Evolutionary conservation across 2,797 vertebrate genomes (phyloP).

Genomic region (Taenioides sp.): DNA sequence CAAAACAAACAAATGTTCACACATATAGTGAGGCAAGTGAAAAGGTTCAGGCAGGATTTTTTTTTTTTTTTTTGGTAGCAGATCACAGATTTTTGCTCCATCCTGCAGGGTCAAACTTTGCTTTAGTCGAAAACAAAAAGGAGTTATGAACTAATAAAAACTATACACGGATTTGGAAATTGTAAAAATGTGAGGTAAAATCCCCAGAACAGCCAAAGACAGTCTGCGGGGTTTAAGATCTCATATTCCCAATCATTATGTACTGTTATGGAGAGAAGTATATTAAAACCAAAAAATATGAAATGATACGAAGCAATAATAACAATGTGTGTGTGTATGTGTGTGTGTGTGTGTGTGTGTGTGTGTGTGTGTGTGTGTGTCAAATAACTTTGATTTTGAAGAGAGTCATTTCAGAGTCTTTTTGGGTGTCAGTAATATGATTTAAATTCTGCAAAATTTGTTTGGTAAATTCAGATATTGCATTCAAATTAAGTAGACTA

Average conservation of each 20-base stretch:
- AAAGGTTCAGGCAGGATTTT: background rate
- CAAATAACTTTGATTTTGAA: background rate
- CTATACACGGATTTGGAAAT: too few species aligned
- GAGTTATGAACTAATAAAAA: background rate
- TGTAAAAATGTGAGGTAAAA: background rate
- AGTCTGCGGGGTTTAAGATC: background rate
- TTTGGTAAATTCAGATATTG: too few species aligned
- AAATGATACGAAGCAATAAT: background rate
- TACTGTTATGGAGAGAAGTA: background rate
- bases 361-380: background rate
- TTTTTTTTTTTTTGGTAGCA: background rate
- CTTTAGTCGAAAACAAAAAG: background rate
- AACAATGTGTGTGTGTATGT: too few species aligned
- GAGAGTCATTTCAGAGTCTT: background rate
- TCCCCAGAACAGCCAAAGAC: background rate
- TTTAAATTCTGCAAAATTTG: background rate
- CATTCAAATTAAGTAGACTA: too few species aligned
- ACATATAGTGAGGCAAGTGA: conserved; percentile 12
- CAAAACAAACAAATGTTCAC: conserved; percentile 20
- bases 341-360: background rate
- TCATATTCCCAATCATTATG: background rate
- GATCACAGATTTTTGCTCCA: conserved; percentile 1
- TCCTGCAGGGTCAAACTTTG: background rate
- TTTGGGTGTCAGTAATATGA: background rate
- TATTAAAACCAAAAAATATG: background rate